Percentiles rank a stretch among this genome's conserved stretches.
Conservation (phyloP, 2,113 vertebrate genomes). For the Percina caprodes region DNA sequence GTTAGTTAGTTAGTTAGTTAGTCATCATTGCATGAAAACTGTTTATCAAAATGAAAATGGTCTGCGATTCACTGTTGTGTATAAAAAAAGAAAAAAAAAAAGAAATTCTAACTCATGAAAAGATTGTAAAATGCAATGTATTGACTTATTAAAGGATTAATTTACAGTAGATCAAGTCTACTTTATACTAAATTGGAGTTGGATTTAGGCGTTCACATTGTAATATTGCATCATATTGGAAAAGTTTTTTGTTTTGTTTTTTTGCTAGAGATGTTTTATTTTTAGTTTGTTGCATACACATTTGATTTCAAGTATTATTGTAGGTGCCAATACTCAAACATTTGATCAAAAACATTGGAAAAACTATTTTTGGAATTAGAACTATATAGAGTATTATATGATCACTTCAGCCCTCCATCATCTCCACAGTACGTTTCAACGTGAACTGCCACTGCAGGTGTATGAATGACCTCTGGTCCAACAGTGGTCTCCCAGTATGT, state of each 20-base stretch:
- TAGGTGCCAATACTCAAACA: not conserved
- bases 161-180: not conserved
- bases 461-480: not conserved
- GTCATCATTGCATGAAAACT: slow-evolving; percentile 40
- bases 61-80: slow-evolving; percentile 5
- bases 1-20: not conserved
- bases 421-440: not conserved
- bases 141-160: slow-evolving; percentile 7
- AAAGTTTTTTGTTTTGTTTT: too few relatives aligned
- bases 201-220: not conserved
- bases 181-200: not conserved
- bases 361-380: not conserved
- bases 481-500: not conserved
- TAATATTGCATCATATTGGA: not conserved
- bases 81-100: not conserved
- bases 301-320: not conserved
- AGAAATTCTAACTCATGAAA: not conserved
- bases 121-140: slow-evolving; percentile 11
- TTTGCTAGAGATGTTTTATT: not conserved
- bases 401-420: not conserved
- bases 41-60: not conserved
- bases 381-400: not conserved
- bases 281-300: not conserved
- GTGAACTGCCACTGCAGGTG: not conserved
- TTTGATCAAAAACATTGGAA: not conserved